Base-by-base conservation (phyloP, 2,113 vertebrate species). In the Bolborhynchus lineola region DNA sequence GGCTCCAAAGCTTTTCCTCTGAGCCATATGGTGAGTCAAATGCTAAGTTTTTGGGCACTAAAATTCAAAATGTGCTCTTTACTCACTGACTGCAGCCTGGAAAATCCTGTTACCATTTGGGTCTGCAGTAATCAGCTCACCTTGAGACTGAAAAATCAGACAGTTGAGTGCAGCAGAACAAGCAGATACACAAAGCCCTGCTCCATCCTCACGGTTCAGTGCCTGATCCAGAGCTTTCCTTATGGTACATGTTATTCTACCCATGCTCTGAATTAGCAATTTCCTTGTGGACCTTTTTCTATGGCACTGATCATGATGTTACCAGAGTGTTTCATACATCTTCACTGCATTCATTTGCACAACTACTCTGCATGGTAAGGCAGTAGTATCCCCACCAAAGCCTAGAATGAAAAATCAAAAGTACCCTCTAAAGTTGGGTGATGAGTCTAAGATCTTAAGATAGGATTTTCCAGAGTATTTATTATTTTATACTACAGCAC, bases 301-400 rank as follows among this genome's bases (percentile, higher is more conserved):
- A 0, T 1, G 17, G n/a, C 65, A 26, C 26, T 8, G 1, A 0
- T 21, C 19, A 10, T 9, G 17, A 65, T 0, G 0, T n/a, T 50
- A 33, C 14, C 57, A 0, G 15, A 13, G 31, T 6, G 24, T 17
- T 64, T 44, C 35, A 1, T 3, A 1, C 9, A 17, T 37, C 46
- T 20, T 10, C 2, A 2, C 7, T 35, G 8, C 16, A 6, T 28
- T 25, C 53, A 8, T 23, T 72, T 65, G 42, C 44, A 41, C 47
- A 9, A 7, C 29, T 23, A 2, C 9, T 25, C 62, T 11, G 13
- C 2, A 20, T 10, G 24, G 16, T 8, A 1, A 49, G 24, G 29
- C 15, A 13, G 3, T 11, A 6, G 31, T 23, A 10, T 13, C 52
- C 31, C 16, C 18, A 17, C 3, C 55, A 26, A 31, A 67, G 12